phyloP scores from a whole-genome alignment of 2,888 invertebrate genomes.

The Siphlonurus alternatus region DNA sequence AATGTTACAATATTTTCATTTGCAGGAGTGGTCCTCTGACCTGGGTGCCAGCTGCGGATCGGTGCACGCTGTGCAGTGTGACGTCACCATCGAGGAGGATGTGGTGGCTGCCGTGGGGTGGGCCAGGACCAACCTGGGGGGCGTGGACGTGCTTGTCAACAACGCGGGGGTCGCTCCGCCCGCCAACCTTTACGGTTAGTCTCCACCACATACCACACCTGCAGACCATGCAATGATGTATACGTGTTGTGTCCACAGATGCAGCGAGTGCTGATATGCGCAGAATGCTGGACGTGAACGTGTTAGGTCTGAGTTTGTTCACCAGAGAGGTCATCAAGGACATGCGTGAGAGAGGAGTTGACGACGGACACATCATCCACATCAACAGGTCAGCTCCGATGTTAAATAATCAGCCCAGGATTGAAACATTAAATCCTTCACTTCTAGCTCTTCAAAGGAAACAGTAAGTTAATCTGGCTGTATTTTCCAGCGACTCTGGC shows the following conservation, averaged over 20 bases:
- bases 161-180: background rate
- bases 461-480: no score
- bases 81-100: background rate
- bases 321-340: conserved; percentile 1
- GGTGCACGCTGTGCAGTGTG: background rate
- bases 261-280: background rate
- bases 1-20: no score
- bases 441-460: no score
- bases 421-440: no score
- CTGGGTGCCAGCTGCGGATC: no score
- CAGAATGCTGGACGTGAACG: conserved; percentile 3
- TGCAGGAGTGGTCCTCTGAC: no score
- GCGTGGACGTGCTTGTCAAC: background rate
- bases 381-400: conserved; percentile 3
- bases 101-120: background rate
- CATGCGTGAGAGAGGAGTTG: conserved; percentile 4
- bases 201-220: background rate
- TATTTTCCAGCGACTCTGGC: background rate
- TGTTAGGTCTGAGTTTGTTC: conserved; percentile 2
- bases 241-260: no score
- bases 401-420: background rate
- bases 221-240: no score
- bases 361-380: conserved; percentile 7
- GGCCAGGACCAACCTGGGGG: background rate
- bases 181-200: background rate